These are phyloP conservation scores for Sciurus niger DNA, from an alignment of 2,113 vertebrate genomes.

Conservation along the genomic window DNA sequence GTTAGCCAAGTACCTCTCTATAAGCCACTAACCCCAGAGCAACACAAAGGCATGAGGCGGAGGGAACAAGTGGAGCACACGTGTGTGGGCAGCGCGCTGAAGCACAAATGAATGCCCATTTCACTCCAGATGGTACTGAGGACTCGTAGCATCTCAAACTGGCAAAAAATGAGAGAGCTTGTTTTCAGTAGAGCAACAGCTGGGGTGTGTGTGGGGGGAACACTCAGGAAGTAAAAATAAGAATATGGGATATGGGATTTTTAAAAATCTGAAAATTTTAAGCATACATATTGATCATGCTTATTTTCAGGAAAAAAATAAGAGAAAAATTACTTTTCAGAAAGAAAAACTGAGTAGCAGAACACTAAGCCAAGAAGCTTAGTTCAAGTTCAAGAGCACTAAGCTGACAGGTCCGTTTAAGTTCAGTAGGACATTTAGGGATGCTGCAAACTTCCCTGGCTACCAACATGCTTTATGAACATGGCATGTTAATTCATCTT, in stretches of 20 bases:
- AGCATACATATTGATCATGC: constrained; percentile 37
- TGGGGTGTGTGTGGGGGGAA: not conserved
- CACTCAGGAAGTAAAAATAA: constrained; percentile 66
- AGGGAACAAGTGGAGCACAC: not conserved
- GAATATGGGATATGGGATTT: constrained; percentile 38
- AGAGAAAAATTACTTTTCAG: constrained; percentile 56
- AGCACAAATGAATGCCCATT: not conserved
- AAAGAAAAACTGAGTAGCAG: not conserved
- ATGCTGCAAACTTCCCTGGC: not conserved
- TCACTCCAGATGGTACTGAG: constrained; percentile 33
- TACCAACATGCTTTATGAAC: not conserved
- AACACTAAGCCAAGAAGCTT: not conserved
- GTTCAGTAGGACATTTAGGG: not conserved
- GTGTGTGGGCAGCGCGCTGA: not conserved
- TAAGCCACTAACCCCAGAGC: constrained; percentile 28
- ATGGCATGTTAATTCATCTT: not conserved
- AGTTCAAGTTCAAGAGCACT: not conserved
- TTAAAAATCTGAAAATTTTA: constrained; percentile 59
- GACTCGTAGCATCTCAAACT: constrained; percentile 6
- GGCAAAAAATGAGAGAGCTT: constrained; percentile 5
- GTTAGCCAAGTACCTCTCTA: not conserved
- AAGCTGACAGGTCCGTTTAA: not conserved
- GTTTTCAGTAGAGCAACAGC: constrained; percentile 70
- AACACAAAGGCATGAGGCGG: not conserved
- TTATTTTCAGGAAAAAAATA: constrained; percentile 57